Evolutionary conservation across 1,140 invertebrate species (phyloP).

Genomic region (Drosophila eugracilis): DNA sequence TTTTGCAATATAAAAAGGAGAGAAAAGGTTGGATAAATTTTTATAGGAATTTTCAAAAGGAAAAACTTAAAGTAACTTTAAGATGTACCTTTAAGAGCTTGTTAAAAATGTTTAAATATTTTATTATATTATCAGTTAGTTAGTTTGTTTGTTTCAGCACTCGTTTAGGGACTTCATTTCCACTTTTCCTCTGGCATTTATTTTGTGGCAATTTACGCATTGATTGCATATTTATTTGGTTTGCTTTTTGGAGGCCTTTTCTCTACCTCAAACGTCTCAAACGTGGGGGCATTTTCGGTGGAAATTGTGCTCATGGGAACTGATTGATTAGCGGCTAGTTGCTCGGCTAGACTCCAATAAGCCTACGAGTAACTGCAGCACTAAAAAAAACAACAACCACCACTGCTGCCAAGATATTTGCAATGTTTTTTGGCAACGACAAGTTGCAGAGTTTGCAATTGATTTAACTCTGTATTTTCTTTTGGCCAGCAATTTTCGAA

Average conservation of each 20-base stretch:
- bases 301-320: slow-evolving; percentile 80
- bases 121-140: too few species aligned
- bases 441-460: slow-evolving; percentile 63
- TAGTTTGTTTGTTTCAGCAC: too few species aligned
- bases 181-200: slow-evolving; percentile 22
- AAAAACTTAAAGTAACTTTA: neutral
- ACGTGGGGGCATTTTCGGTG: slow-evolving; percentile 69
- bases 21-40: too few species aligned
- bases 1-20: neutral
- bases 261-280: slow-evolving; percentile 24
- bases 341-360: slow-evolving; percentile 59
- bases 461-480: slow-evolving; percentile 49
- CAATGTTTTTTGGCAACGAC: slow-evolving; percentile 80
- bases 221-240: slow-evolving; percentile 56
- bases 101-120: neutral
- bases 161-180: slow-evolving; percentile 36
- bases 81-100: neutral
- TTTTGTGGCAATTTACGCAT: slow-evolving; percentile 65
- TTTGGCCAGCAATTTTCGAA: slow-evolving; percentile 69
- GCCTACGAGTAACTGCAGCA: slow-evolving; percentile 39
- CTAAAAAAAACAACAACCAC: slow-evolving; percentile 27
- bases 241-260: slow-evolving; percentile 56
- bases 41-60: neutral
- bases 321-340: slow-evolving; percentile 81
- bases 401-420: slow-evolving; percentile 72